Evolutionary conservation across 2,888 invertebrate genomes (phyloP).

Genomic region (Baccha elongata): DNA sequence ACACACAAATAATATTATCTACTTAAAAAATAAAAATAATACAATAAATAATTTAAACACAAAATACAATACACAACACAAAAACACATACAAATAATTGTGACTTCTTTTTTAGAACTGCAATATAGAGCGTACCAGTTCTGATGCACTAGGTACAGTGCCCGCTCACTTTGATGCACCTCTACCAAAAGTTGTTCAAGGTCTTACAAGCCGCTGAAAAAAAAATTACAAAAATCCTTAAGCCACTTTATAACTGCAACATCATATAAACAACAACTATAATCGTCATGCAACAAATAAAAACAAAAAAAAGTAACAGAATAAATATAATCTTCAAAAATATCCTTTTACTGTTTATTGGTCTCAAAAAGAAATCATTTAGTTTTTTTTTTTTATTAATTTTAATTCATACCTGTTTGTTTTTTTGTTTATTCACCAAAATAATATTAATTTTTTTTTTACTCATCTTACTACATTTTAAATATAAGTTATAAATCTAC

Average conservation of each 20-base stretch:
- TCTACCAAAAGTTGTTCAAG: conserved; percentile 66
- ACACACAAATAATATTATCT: conserved; percentile 50
- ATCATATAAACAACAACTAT: conserved; percentile 33
- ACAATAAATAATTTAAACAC: background rate
- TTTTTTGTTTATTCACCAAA: conserved; percentile 53
- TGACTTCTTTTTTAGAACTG: conserved; percentile 84
- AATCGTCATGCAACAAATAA: conserved; percentile 41
- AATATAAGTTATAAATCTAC: conserved; percentile 26
- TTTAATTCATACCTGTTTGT: conserved; percentile 26
- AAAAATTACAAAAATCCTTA: background rate
- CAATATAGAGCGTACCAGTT: conserved; percentile 86
- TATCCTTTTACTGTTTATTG: conserved; percentile 2
- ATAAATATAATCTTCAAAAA: background rate
- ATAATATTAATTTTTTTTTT: conserved; percentile 45
- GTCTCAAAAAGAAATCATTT: conserved; percentile 31
- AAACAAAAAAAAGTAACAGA: no score
- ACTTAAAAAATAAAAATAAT: background rate
- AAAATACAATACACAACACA: background rate
- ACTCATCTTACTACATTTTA: conserved; percentile 14
- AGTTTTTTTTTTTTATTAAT: background rate
- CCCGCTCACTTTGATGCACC: conserved; percentile 88
- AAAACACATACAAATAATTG: conserved; percentile 6
- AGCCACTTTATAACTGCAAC: conserved; percentile 23
- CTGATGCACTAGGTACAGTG: conserved; percentile 89
- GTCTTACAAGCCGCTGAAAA: conserved; percentile 62